Evolutionary conservation across 1,140 invertebrate species (phyloP), one percentile per base, ranked within the genome.

Genomic region (Hestina assimilis): DNA sequence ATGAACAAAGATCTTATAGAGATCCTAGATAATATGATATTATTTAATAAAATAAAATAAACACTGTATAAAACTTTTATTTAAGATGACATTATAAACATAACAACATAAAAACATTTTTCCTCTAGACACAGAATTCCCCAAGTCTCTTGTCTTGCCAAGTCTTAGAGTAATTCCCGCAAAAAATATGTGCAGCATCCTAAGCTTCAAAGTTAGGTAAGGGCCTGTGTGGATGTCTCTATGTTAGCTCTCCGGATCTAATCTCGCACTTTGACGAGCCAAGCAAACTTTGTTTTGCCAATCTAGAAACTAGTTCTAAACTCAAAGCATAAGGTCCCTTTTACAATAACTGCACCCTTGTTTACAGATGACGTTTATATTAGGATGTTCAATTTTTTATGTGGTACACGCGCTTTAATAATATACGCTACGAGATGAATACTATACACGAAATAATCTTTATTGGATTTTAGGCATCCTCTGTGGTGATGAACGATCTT

Each of bases 351-450:
- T n/a, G 4, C 1, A 9, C 15, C 9, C 11, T 48, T 57, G 54
- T 57, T 57, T 57, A 57, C 45, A 42, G 21, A 57, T 42, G 54
- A 48, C 54, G 45, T 57, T 48, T 35, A 57, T 57, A 48, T 57
- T 42, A 42, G 45, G 45, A 57, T 19, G 45, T 38, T 47, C 54
- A 57, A 57, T 41, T 42, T 57, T 57, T 48, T 57, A 48, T 57
- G 45, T 41, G 54, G 45, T 11, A 38, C 45, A 48, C 53, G 31
- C 54, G 33, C 47, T 38, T 50, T 40, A 19, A 50, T 50, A 50
- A 26, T 26, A 45, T 45, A 45, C 28, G 15, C 21, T 45, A 23
- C 26, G 42, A 28, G 42, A 45, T 45, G 42, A 45, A 45, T 45
- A 26, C 42, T 28, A 28, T 23, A 45, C 42, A 26, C 42, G 28